Base-by-base conservation (phyloP, 2,113 vertebrate species). In the Laterallus jamaicensis region DNA sequence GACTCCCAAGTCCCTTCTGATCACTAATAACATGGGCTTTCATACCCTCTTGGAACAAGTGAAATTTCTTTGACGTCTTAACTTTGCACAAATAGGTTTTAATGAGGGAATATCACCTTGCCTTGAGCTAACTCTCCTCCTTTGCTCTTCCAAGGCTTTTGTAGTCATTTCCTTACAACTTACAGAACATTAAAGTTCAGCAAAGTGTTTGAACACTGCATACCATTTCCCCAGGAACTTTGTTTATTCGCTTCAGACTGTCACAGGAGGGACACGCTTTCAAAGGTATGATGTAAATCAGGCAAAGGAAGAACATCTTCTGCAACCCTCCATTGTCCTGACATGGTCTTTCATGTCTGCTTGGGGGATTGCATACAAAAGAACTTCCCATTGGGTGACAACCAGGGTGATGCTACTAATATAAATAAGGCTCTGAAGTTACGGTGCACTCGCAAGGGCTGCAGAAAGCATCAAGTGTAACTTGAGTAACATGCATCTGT, bases 91-190 rank as follows among this genome's bases (percentile, higher is more conserved):
- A 96, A 96, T 56, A 91, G 96, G 92, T 96, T 97, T 97, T 96
- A 97, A 97, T 95, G 86, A 97, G 91, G 78, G 86, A 96, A 91
- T 92, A 97, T 95, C 94, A 97, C 95, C 96, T 97, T 97, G 90
- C 93, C 96, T 96, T 95, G 64, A 97, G 96, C 95, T 93, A 97
- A 73, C 56, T 88, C 77, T 85, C 89, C 75, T 93, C 92, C 77
- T 97, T 96, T 96, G 88, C 96, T 87, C 71, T 95, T 92, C 93
- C 75, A 81, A 70, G 68, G 77, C 92, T 82, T 97, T 97, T 96
- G 91, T 93, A 97, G 93, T 96, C 91, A 47, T 82, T 90, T 87
- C 89, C 86, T 96, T 81, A 76, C 94, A 97, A 97, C 54, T 93
- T 47, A 22, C 54, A 86, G 90, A 93, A 92, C 90, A 96, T 96